Conservation (phyloP, 2,888 invertebrate species). For the Lepidochrysops patricia region DNA sequence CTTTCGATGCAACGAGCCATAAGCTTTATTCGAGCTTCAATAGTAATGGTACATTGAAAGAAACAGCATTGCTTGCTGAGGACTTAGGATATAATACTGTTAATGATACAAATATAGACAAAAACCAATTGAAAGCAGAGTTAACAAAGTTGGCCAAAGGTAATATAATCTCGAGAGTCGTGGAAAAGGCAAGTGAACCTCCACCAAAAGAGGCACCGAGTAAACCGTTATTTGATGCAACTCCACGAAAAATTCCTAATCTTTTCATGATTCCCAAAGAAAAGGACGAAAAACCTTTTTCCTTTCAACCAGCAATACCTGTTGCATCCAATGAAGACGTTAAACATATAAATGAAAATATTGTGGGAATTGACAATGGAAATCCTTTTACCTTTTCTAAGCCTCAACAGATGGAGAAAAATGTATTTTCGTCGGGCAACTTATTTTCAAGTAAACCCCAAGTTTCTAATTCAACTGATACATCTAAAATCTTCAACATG, state of each 20-base stretch:
- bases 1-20: conserved; percentile 70
- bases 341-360: conserved; percentile 46
- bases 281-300: conserved; percentile 36
- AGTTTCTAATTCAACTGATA: conserved; percentile 1
- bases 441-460: conserved; percentile 14
- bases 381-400: conserved; percentile 57
- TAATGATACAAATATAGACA: conserved; percentile 60
- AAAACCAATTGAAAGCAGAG: conserved; percentile 45
- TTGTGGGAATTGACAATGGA: conserved; percentile 36
- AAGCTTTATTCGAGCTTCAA: conserved; percentile 84
- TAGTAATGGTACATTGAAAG: conserved; percentile 77
- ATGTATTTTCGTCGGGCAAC: conserved; percentile 17
- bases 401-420: conserved; percentile 38
- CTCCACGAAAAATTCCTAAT: conserved; percentile 29
- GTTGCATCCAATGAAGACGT: conserved; percentile 46
- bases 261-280: conserved; percentile 24
- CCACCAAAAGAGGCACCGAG: conserved; percentile 21
- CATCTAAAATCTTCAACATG: conserved; percentile 17
- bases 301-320: conserved; percentile 57
- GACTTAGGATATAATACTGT: conserved; percentile 65
- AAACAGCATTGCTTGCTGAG: conserved; percentile 61
- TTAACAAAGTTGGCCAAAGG: conserved; percentile 43
- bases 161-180: conserved; percentile 31
- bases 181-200: conserved; percentile 31
- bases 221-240: conserved; percentile 31